Evolutionary conservation across 2,888 invertebrate species (phyloP).

Genomic region (Empis livida): DNA sequence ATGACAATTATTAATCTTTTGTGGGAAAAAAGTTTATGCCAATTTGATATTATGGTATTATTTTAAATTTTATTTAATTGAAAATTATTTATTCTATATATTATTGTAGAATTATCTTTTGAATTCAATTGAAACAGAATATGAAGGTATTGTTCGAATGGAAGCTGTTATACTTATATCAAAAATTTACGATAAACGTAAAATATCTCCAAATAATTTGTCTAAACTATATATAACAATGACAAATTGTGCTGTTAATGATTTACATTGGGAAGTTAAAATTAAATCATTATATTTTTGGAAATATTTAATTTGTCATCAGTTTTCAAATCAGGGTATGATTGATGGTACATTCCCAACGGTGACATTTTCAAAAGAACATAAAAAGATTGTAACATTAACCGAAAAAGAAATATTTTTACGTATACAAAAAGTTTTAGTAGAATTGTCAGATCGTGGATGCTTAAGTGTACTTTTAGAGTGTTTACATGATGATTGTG

Average conservation of each 20-base stretch:
- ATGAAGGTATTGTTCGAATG: conserved; percentile 63
- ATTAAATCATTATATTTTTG: conserved; percentile 58
- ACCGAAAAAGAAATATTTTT: conserved; percentile 45
- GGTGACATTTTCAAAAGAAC: conserved; percentile 66
- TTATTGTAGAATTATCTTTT: conserved; percentile 39
- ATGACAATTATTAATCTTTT: conserved; percentile 50
- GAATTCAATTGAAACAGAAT: conserved; percentile 47
- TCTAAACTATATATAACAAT: conserved; percentile 49
- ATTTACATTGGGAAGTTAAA: conserved; percentile 76
- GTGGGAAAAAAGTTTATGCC: conserved; percentile 50
- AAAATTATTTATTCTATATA: conserved; percentile 7
- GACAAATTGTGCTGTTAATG: conserved; percentile 50
- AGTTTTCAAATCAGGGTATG: conserved; percentile 66
- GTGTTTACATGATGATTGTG: conserved; percentile 53
- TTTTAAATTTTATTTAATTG: conserved; percentile 13
- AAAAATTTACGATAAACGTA: conserved; percentile 51
- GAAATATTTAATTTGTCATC: conserved; percentile 50
- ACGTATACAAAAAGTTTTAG: conserved; percentile 50
- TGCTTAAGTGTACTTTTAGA: conserved; percentile 57
- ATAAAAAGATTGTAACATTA: conserved; percentile 61
- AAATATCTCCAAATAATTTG: conserved; percentile 42
- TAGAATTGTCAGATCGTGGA: conserved; percentile 52
- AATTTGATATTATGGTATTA: conserved; percentile 50
- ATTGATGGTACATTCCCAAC: conserved; percentile 66
- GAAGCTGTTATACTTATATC: conserved; percentile 56